Conservation (phyloP, 1,140 invertebrate species). For the Penaeus indicus region DNA sequence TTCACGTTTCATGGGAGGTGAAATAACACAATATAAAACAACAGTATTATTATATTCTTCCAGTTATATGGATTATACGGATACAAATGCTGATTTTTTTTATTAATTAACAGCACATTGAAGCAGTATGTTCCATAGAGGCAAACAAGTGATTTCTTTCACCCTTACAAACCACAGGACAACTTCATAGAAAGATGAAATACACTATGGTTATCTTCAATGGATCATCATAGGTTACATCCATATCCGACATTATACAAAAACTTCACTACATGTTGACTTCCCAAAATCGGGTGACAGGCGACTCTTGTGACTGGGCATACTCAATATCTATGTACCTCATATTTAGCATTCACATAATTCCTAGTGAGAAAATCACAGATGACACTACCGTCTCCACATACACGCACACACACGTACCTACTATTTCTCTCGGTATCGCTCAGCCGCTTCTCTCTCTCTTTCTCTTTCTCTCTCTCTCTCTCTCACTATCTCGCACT, state of each 20-base stretch:
- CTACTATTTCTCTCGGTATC: neutral
- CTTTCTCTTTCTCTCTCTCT: neutral
- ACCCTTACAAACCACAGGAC: conserved; percentile 61
- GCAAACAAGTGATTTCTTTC: conserved; percentile 64
- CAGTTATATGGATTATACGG: conserved; percentile 64
- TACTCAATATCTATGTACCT: conserved; percentile 39
- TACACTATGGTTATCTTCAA: conserved; percentile 59
- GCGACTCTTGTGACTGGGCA: conserved; percentile 52
- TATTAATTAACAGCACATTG: conserved; percentile 62
- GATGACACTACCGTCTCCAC: conserved; percentile 60
- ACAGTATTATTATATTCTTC: conserved; percentile 65
- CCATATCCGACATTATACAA: conserved; percentile 60
- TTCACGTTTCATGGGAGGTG: neutral
- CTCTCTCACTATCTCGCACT: neutral
- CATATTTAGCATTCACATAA: conserved; percentile 56
- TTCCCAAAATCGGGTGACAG: conserved; percentile 55
- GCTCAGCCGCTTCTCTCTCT: neutral
- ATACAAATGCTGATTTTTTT: conserved; percentile 64
- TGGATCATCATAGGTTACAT: conserved; percentile 48
- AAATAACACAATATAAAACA: conserved; percentile 51
- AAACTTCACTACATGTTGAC: conserved; percentile 58
- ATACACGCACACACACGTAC: conserved; percentile 33
- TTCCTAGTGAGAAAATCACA: conserved; percentile 62
- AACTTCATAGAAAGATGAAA: conserved; percentile 63
- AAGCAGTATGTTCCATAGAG: conserved; percentile 63